Percentiles rank a stretch among this genome's conserved stretches.
These are phyloP conservation scores for Propithecus coquereli DNA, from an alignment of 2,113 vertebrate genomes.

Conservation along the genomic window DNA sequence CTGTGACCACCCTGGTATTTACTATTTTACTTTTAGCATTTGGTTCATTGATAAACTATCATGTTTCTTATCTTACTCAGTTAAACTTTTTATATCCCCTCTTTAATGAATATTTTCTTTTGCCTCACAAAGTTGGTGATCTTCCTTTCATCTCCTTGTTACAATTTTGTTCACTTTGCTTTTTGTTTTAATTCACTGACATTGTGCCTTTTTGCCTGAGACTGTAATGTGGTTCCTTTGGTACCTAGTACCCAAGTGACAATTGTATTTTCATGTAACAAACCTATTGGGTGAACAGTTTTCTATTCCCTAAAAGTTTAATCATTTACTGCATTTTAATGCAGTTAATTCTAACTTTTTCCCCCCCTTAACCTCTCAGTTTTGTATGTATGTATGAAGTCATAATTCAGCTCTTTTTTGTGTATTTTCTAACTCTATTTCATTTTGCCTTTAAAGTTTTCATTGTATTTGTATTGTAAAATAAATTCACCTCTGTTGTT, in stretches of 20 bases:
- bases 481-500: background rate
- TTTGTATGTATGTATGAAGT: conserved; percentile 1
- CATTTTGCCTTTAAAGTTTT: conserved; percentile 6
- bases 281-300: background rate
- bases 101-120: conserved; percentile 18
- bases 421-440: conserved; percentile 17
- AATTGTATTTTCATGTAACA: conserved; percentile 4
- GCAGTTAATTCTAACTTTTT: background rate
- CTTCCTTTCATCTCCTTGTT: background rate
- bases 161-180: background rate
- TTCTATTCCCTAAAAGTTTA: conserved; percentile 20
- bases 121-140: background rate
- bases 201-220: background rate
- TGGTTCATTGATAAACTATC: background rate
- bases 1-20: background rate
- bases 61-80: background rate
- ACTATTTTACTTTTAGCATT: background rate
- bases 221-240: background rate
- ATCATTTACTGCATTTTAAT: background rate
- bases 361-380: background rate
- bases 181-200: conserved; percentile 26
- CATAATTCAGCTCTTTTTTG: conserved; percentile 3
- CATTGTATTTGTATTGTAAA: conserved; percentile 24
- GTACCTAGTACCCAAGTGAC: background rate
- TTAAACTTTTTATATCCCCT: background rate